Evolutionary conservation across 1,140 invertebrate species (phyloP), one percentile per base, ranked within the genome.

Genomic region (Frieseomelitta varia): DNA sequence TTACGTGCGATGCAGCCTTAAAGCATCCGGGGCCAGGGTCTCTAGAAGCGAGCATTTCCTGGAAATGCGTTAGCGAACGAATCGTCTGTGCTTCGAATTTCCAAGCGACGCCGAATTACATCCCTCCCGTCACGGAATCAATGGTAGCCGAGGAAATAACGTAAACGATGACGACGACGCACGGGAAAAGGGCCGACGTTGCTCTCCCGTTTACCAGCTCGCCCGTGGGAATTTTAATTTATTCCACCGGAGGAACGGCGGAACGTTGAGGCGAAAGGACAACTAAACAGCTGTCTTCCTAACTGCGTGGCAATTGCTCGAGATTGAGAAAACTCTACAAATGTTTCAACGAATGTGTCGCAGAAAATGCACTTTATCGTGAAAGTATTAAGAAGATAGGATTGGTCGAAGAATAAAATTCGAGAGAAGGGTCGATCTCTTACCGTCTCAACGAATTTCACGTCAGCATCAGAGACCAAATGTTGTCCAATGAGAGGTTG

Each of bases 1-100:
- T 88, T 89, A 89, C 88, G 88, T 89, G 88, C 88, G 77, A 89
- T 89, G 88, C 88, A 89, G 67, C 84, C 88, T 68, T 89, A 88
- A 86, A 86, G 55, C 87, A 65, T 85, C 78, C 65, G 53, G 1
- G n/a, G 21, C 81, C 34, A 77, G 79, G 82, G 39, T 47, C 39
- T 47, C 39, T 47, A 6, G 39, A 83, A 88, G 68, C 84, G 79
- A 79, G 77, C n/a, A n/a, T 89, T 85, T 82, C 84, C 71, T 88
- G 72, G 87, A 89, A 88, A 89, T 69, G 67, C 87, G 87, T 89
- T 89, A 89, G 69, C 87, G 39, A 85, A 72, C 84, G 87, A 78
- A 89, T 85, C 65, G 67, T 89, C 61, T 89, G 87, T 89, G 87
- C 87, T 77, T 88, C 85, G 87, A 89, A 89, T 89, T 88, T 85